phyloP scores from a whole-genome alignment of 2,797 vertebrate genomes.

The Tokudaia tokunoshimensis region DNA sequence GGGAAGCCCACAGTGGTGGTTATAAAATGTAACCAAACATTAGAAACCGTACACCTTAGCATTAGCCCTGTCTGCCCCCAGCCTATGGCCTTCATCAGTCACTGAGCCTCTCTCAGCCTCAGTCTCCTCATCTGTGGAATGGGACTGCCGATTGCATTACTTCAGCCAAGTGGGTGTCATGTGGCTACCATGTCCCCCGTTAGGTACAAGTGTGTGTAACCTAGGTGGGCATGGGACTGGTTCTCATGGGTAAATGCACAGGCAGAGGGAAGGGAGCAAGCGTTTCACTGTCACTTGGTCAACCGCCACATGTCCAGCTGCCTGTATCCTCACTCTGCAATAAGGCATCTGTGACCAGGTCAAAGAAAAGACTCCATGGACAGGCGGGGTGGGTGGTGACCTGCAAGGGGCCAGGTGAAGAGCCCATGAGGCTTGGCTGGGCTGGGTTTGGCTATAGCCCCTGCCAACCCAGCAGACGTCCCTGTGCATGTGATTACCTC shows the following conservation, averaged over 20 bases:
- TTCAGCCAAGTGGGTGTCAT: not conserved
- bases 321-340: not conserved
- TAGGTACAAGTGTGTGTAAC: not conserved
- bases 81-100: not conserved
- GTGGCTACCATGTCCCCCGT: not conserved
- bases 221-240: rapidly evolving
- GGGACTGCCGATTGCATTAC: not conserved
- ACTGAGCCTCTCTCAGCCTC: not conserved
- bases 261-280: not conserved
- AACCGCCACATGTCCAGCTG: not conserved
- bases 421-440: rapidly evolving
- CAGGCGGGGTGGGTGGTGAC: not conserved
- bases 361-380: conserved; percentile 42
- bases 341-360: conserved; percentile 34
- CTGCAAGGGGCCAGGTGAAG: not conserved
- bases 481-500: conserved; percentile 93
- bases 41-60: not conserved
- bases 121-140: conserved; percentile 36
- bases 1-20: not conserved
- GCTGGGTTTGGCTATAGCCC: conserved; percentile 22
- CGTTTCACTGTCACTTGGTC: not conserved
- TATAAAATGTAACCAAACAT: not conserved
- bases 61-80: not conserved
- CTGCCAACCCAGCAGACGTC: conserved; percentile 78
- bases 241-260: rapidly evolving